Conservation (phyloP, 2,113 vertebrate genomes). For the Paracanthobrama guichenoti region DNA sequence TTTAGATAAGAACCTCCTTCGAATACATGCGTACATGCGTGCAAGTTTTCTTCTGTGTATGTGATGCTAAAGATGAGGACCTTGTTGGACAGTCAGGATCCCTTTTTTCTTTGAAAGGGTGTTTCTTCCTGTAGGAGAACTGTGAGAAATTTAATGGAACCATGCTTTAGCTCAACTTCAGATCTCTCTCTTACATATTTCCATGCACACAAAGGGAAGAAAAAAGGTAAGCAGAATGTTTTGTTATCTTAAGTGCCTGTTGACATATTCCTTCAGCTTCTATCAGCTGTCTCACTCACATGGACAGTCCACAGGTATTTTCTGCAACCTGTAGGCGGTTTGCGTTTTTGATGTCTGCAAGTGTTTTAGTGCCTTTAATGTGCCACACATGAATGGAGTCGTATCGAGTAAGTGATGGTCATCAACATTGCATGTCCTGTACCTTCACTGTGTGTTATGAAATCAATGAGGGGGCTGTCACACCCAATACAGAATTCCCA, state of each 20-base stretch:
- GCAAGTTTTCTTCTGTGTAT: conserved; percentile 2
- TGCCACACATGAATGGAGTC: background rate
- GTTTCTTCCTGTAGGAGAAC: conserved; percentile 40
- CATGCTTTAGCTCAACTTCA: conserved; percentile 38
- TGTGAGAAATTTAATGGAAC: conserved; percentile 28
- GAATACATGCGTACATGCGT: conserved; percentile 14
- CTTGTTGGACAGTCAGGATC: conserved; percentile 42
- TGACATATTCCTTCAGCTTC: background rate
- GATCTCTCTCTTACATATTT: background rate
- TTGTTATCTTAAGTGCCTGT: conserved; percentile 13
- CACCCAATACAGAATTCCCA: background rate
- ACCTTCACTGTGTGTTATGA: background rate
- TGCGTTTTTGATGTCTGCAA: background rate
- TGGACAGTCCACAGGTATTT: conserved; percentile 16
- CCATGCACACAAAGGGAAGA: conserved; percentile 3
- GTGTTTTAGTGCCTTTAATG: background rate
- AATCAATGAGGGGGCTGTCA: conserved; percentile 13
- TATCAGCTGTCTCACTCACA: background rate
- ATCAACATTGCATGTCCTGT: conserved; percentile 4
- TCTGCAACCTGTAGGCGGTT: conserved; percentile 48
- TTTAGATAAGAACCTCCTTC: conserved; percentile 20
- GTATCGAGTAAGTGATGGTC: background rate
- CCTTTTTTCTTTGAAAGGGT: conserved; percentile 32
- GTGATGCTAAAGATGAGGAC: conserved; percentile 48
- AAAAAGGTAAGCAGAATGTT: conserved; percentile 50